phyloP scores from a whole-genome alignment of 2,888 invertebrate species.

The Embidobia sp. region DNA sequence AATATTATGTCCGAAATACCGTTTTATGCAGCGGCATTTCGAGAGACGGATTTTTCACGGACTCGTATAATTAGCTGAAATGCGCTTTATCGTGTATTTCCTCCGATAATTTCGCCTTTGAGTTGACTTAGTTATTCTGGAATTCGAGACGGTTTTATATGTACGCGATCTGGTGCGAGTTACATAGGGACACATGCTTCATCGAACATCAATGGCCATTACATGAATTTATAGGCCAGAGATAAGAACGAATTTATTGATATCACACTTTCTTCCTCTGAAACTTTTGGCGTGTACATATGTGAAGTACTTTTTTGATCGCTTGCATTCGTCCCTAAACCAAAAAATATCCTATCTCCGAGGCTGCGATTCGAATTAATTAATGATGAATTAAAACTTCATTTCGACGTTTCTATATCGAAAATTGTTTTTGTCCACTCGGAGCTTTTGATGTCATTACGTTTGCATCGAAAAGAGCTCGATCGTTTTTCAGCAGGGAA shows the following conservation, averaged over 20 bases:
- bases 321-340: constrained; percentile 28
- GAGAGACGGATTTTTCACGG: no score
- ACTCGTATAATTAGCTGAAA: constrained; percentile 28
- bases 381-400: no score
- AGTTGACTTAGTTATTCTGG: constrained; percentile 47
- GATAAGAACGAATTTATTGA: constrained; percentile 64
- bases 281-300: constrained; percentile 47
- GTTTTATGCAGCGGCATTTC: no score
- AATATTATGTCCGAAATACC: no score
- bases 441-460: no score
- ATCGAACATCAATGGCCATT: constrained; percentile 60
- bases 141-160: constrained; percentile 34
- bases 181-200: constrained; percentile 60
- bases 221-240: constrained; percentile 55
- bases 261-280: constrained; percentile 51
- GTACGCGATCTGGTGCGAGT: constrained; percentile 26
- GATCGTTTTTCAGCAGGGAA: no score
- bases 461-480: no score
- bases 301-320: constrained; percentile 47
- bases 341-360: constrained; percentile 22
- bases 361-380: not conserved
- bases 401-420: no score
- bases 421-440: no score
- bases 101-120: constrained; percentile 45
- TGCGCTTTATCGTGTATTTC: constrained; percentile 22